Evolutionary conservation across 2,797 vertebrate species (phyloP).

Genomic region (Poeciliopsis presidionis): DNA sequence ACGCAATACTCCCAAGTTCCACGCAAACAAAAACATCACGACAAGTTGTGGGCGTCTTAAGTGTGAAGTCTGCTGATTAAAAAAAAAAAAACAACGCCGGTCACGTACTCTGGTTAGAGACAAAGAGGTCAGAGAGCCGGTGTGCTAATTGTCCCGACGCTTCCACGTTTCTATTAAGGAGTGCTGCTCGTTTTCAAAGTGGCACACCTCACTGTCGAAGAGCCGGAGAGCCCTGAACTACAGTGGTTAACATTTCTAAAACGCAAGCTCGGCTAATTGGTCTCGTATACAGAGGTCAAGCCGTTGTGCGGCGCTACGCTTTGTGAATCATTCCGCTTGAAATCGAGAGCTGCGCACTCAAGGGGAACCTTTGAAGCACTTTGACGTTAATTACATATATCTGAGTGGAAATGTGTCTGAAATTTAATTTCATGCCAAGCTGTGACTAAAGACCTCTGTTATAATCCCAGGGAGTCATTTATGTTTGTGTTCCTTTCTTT

Average conservation of each 20-base stretch:
- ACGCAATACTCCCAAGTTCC: slow-evolving; percentile 15
- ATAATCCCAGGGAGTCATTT: not conserved
- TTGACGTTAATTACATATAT: not conserved
- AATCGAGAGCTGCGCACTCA: not conserved
- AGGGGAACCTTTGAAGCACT: not conserved
- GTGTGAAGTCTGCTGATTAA: not conserved
- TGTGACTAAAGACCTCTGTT: not conserved
- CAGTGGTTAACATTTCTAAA: not conserved
- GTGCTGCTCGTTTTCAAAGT: not conserved
- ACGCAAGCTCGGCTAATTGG: not conserved
- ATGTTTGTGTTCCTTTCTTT: not conserved
- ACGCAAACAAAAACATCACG: slow-evolving; percentile 5
- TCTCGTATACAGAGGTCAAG: not conserved
- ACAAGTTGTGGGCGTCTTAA: not conserved
- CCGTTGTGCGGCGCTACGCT: not conserved
- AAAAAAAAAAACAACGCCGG: not conserved
- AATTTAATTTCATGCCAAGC: not conserved
- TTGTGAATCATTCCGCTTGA: not conserved
- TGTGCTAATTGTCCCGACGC: not conserved
- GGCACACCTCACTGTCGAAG: not conserved
- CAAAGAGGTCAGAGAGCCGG: not conserved
- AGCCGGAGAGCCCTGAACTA: not conserved
- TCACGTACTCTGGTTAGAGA: not conserved
- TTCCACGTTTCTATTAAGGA: not conserved
- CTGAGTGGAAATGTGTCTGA: not conserved